Base-by-base conservation (phyloP, 2,888 invertebrate genomes). In the Cryptocephalus primarius region DNA sequence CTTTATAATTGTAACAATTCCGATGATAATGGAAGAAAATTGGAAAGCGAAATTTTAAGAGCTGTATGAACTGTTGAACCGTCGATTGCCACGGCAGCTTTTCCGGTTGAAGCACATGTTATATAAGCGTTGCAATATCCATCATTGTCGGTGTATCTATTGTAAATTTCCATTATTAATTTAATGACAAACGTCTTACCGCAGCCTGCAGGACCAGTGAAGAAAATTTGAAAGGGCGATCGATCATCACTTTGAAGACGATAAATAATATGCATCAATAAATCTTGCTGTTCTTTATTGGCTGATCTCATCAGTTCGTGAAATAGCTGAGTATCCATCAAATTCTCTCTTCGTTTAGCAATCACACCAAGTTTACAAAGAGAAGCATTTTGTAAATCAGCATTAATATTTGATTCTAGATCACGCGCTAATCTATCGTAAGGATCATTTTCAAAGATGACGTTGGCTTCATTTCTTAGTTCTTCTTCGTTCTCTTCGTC, bases 151-250 rank as follows among this genome's bases (percentile, higher is more conserved):
- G 63, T 45, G 48, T 52, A 69, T 33, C 68, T 45, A 47, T 70
- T 70, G 43, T 67, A 67, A 48, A 65, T 69, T 58, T 69, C 69
- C 66, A 67, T 67, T 0, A 71, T 40, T 0, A 63, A 53, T 59
- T 64, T 64, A 8, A 69, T 66, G 9, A 64, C n/a, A n/a, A n/a
- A n/a, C n/a, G n/a, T n/a, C n/a, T n/a, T n/a, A n/a, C n/a, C n/a
- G n/a, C n/a, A n/a, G 2, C 61, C 61, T 40, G 62, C 60, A 39
- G 60, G 59, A 8, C 60, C 59, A 12, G 58, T 60, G 8, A 60
- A 55, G 42, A 48, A 55, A 1, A 51, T 33, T 43, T 43, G 48
- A 9, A 61, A 46, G 45, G 57, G 55, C 44, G 31, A 9, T 33
- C 40, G 51, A 43, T 48, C 11, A 8, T 9, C 8, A 11, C 11